These are phyloP conservation scores for Sesamia nonagrioides DNA, from an alignment of 1,140 invertebrate species.

Conservation along the genomic window DNA sequence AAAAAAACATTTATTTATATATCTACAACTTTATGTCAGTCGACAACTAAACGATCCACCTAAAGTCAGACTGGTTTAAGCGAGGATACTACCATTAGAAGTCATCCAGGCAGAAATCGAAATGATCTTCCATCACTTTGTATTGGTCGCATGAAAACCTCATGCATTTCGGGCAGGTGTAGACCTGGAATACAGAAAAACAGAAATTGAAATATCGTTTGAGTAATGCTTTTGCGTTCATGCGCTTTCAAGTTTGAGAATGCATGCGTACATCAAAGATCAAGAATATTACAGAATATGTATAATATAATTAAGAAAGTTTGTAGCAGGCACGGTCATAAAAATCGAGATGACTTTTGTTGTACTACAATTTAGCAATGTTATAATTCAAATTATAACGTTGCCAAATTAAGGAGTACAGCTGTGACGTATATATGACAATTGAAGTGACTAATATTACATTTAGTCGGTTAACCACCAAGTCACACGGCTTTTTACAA, in stretches of 20 bases:
- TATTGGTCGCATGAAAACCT: conserved; percentile 73
- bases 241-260: background rate
- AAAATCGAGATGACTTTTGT: too few species aligned
- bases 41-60: conserved; percentile 22
- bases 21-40: background rate
- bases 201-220: background rate
- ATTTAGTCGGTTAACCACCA: too few species aligned
- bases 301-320: too few species aligned
- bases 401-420: too few species aligned
- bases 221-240: background rate
- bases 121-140: conserved; percentile 77
- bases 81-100: conserved; percentile 51
- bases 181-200: conserved; percentile 66
- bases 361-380: too few species aligned
- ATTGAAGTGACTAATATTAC: too few species aligned
- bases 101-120: conserved; percentile 79
- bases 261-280: background rate
- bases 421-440: too few species aligned
- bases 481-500: too few species aligned
- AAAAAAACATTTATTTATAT: background rate
- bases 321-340: too few species aligned
- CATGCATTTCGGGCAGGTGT: conserved; percentile 78
- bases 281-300: too few species aligned
- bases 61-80: conserved; percentile 1
- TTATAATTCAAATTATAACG: too few species aligned